Evolutionary conservation across 2,888 invertebrate species (phyloP).

Genomic region (Boloria selene): DNA sequence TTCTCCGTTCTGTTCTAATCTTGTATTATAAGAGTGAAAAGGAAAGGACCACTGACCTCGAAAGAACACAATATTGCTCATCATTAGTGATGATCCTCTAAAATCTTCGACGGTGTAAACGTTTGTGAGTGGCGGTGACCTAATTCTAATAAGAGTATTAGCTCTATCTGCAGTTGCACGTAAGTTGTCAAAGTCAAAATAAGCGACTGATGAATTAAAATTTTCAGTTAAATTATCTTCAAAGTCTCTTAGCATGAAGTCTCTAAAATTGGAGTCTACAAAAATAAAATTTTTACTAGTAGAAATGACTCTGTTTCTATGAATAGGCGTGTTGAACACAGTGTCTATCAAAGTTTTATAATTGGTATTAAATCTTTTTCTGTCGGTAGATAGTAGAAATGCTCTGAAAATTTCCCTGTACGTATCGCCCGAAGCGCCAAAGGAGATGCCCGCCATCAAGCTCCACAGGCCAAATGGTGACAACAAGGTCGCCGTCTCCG

Average conservation of each 20-base stretch:
- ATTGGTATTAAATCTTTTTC: neutral
- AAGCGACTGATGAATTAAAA: constrained; percentile 49
- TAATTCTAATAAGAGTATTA: constrained; percentile 52
- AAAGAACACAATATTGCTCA: constrained; percentile 87
- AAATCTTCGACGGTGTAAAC: constrained; percentile 76
- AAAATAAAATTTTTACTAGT: neutral
- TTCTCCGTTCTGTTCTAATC: neutral
- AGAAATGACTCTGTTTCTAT: neutral
- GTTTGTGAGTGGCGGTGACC: constrained; percentile 10
- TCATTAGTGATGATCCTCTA: constrained; percentile 81
- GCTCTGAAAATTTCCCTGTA: constrained; percentile 33
- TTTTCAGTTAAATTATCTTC: neutral
- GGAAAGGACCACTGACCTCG: constrained; percentile 87
- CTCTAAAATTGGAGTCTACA: neutral
- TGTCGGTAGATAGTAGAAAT: constrained; percentile 6
- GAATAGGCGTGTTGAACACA: neutral
- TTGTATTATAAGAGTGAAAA: constrained; percentile 83
- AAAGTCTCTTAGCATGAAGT: neutral
- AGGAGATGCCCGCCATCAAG: constrained; percentile 67
- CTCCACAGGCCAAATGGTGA: constrained; percentile 78
- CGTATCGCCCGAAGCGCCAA: constrained; percentile 63
- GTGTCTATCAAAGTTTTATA: constrained; percentile 3
- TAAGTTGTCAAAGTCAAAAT: constrained; percentile 64
- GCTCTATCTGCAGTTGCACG: constrained; percentile 60
- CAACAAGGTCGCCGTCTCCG: constrained; percentile 52